Evolutionary conservation across 1,140 invertebrate species (phyloP), one percentile per base, ranked within the genome.

Genomic region (Cryptotermes secundus): DNA sequence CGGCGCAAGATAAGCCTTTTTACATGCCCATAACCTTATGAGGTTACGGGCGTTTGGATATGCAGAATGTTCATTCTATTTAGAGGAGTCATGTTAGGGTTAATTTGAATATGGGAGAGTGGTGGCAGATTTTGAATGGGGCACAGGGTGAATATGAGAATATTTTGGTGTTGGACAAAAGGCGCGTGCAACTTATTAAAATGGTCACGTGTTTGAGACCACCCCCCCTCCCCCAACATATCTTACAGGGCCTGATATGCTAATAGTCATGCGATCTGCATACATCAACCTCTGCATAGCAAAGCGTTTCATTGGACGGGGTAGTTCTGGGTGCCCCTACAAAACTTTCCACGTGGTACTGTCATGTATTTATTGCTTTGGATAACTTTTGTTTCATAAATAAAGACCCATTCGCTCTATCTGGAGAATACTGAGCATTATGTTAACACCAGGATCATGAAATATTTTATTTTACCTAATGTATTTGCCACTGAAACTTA

Each of bases 11-110:
- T 49, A 49, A 49, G 45, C 3, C 4, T 49, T 16, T 49, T 49
- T 49, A 49, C 22, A 49, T 49, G 19, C 19, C 0, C 45, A 19
- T 19, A 49, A 49, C 45, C 45, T 49, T 49, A 0, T 49, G 26
- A 72, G 59, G 59, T 72, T 72, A 31, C 59, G n/a, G 59, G 7
- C 59, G 14, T 72, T 72, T 72, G 59, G n/a, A 31, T 72, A 72
- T 72, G 59, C 59, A 72, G 31, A 72, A 72, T 72, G 31, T 72
- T 72, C n/a, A 26, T 72, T 72, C 59, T 59, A 59, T 59, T 72
- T 72, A 72, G 3, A 49, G 14, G 45, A 49, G 45, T 22, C 9
- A 1, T 49, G 45, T 49, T 72, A 12, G 59, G 59, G 59, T 72
- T 72, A 72, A 72, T 72, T 72, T 72, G 59, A 72, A 72, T 72